Conservation (phyloP, 2,888 invertebrate genomes). For the Dolichopus griseipennis region DNA sequence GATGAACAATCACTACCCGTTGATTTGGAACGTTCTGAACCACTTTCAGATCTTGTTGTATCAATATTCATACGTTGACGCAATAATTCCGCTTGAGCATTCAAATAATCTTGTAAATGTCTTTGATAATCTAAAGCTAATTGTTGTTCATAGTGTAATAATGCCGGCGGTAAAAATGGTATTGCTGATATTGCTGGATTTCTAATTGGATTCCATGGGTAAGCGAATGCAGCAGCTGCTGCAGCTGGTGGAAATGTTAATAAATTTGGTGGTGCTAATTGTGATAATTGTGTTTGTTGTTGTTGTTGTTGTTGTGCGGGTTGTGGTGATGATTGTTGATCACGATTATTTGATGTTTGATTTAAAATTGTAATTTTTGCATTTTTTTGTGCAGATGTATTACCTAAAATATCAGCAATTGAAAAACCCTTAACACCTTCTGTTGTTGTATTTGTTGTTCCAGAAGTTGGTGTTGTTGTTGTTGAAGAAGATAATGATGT, state of each 20-base stretch:
- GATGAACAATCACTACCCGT: conserved; percentile 72
- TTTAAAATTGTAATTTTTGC: conserved; percentile 21
- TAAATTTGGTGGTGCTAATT: background rate
- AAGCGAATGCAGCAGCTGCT: background rate
- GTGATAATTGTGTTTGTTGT: conserved; percentile 61
- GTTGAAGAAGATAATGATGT: background rate
- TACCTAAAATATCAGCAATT: conserved; percentile 82
- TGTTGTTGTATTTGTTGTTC: background rate
- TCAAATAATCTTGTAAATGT: conserved; percentile 45
- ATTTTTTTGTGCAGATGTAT: conserved; percentile 44
- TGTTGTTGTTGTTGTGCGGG: conserved; percentile 63
- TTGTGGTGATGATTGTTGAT: conserved; percentile 39
- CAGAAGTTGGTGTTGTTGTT: background rate
- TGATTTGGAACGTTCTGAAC: conserved; percentile 63
- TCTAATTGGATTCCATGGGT: conserved; percentile 62
- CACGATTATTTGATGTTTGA: conserved; percentile 12
- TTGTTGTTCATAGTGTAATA: conserved; percentile 60
- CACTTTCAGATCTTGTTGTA: conserved; percentile 52
- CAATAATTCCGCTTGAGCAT: conserved; percentile 48
- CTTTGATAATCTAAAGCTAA: conserved; percentile 50
- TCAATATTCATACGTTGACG: conserved; percentile 45
- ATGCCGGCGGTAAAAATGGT: conserved; percentile 46
- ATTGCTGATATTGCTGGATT: conserved; percentile 46
- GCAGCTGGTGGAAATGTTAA: background rate
- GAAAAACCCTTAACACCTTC: conserved; percentile 86